These are phyloP conservation scores for Drosophila sp. DNA, from an alignment of 1,140 invertebrate genomes.

Conservation along the genomic window DNA sequence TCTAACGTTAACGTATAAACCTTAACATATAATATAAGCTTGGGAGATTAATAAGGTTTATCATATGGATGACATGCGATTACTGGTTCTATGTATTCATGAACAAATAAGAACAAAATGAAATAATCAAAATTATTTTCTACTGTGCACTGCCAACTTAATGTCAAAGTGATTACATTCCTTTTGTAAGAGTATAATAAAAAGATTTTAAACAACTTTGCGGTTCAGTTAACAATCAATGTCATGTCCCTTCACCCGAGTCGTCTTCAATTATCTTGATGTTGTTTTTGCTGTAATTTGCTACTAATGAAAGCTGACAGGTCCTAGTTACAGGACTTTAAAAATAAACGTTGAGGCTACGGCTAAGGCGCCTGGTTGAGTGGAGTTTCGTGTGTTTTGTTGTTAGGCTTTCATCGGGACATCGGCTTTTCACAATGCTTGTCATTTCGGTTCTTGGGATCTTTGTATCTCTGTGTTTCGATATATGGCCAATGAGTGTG, in stretches of 20 bases:
- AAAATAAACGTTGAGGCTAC: constrained; percentile 24
- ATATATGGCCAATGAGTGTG: neutral
- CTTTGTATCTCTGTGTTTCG: neutral
- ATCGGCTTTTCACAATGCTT: constrained; percentile 8
- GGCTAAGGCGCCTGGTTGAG: constrained; percentile 2
- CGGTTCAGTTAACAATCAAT: constrained; percentile 42
- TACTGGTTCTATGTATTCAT: too few species aligned
- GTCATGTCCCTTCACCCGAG: constrained; percentile 26
- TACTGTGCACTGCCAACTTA: neutral
- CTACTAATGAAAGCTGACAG: constrained; percentile 56
- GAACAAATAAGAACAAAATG: too few species aligned
- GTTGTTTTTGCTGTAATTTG: constrained; percentile 34
- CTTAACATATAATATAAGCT: too few species aligned
- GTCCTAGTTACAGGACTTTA: constrained; percentile 27
- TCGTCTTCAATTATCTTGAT: constrained; percentile 28
- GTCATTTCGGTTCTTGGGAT: constrained; percentile 21
- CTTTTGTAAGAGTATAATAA: constrained; percentile 25
- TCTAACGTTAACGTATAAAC: too few species aligned
- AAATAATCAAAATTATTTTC: too few species aligned
- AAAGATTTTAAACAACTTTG: constrained; percentile 33
- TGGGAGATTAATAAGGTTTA: too few species aligned
- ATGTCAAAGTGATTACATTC: neutral
- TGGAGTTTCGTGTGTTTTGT: neutral
- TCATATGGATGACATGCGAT: too few species aligned
- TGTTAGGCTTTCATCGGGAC: neutral